Evolutionary conservation across 1,140 invertebrate species (phyloP), one percentile per base, ranked within the genome.

Genomic region (Sarcophaga bullata): DNA sequence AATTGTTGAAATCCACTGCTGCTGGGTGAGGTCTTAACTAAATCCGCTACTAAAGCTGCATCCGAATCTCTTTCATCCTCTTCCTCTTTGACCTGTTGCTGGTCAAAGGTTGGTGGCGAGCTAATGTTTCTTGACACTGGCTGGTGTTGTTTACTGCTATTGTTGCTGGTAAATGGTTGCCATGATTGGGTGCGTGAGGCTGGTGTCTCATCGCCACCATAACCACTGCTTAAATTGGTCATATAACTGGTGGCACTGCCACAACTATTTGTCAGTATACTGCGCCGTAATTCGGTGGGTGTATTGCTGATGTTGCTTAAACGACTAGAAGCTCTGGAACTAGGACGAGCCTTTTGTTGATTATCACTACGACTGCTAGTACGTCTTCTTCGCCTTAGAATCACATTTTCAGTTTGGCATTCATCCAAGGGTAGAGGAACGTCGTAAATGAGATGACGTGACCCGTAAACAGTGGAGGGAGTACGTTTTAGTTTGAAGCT

Each of bases 381-480:
- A 4, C 75, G 83, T 2, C 87, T 86, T 6, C 88, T 85, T n/a
- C 88, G 86, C 6, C 87, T 84, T 84, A 90, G 84, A 11, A 89
- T 86, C 0, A 90, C 86, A 82, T 87, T 87, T 17, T 90, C 89
- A 6, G 84, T 87, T 54, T 91, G 91, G 84, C 92, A 93, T 84
- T 94, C 93, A 81, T 94, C 93, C 9, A 91, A 92, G 4, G 93
- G 92, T 15, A 94, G 86, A 11, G 92, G 92, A 46, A 93, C 90
- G 85, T 94, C 93, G 83, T 93, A 93, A 19, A 92, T 92, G 62
- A 94, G 90, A 85, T 94, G 93, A 25, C 92, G 90, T 0, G 92
- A 93, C 0, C 92, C 91, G 46, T 91, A 92, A 46, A 92, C 88
- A 13, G 90, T 91, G 11, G 91, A 88, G 83, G 89, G 90, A 46